These are phyloP conservation scores for Diplodus sargus DNA, from an alignment of 2,797 vertebrate species.

Conservation along the genomic window DNA sequence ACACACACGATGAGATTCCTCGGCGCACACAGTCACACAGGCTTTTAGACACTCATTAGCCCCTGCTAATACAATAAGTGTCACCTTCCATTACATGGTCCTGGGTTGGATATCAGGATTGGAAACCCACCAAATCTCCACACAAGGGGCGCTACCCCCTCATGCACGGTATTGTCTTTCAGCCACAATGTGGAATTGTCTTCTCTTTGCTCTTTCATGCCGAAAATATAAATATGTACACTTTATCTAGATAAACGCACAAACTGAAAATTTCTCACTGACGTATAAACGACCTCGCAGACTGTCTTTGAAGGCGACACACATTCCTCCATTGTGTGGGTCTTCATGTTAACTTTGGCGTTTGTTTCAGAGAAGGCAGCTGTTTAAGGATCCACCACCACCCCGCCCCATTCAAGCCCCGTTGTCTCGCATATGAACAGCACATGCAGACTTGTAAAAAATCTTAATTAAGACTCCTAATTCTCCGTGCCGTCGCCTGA, in stretches of 20 bases:
- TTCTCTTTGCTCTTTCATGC: conserved; percentile 55
- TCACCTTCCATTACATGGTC: conserved; percentile 84
- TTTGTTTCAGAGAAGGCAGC: conserved; percentile 76
- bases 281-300: neutral
- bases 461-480: conserved; percentile 87
- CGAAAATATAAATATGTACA: conserved; percentile 34
- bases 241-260: conserved; percentile 9
- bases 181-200: conserved; percentile 80
- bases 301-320: neutral
- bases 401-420: conserved; percentile 61
- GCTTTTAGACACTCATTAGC: conserved; percentile 88
- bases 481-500: conserved; percentile 81
- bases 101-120: conserved; percentile 79
- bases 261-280: neutral
- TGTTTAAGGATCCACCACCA: conserved; percentile 72
- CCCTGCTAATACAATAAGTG: conserved; percentile 86
- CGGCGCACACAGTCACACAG: conserved; percentile 81
- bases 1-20: conserved; percentile 83
- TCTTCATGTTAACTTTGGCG: conserved; percentile 63
- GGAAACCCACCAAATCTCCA: conserved; percentile 82
- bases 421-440: conserved; percentile 78
- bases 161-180: conserved; percentile 75
- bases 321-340: conserved; percentile 42
- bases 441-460: conserved; percentile 81
- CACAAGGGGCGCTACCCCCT: conserved; percentile 73